Percentiles rank a stretch among this genome's conserved stretches.
These are phyloP conservation scores for Lycorma delicatula DNA, from an alignment of 1,140 invertebrate genomes.

Conservation along the genomic window DNA sequence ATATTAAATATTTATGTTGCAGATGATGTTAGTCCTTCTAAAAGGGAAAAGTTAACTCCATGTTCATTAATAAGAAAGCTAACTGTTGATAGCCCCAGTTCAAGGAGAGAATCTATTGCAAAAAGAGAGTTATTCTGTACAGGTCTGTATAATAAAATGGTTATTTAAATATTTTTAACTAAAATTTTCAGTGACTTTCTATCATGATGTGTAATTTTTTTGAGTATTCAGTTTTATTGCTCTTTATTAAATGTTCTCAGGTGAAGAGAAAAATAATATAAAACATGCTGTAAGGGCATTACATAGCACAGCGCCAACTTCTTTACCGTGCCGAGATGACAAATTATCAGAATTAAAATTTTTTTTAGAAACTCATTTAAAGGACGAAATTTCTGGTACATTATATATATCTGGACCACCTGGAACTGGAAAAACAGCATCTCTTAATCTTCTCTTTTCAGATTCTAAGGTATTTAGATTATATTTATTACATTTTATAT, in stretches of 20 bases:
- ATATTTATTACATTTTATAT: too few relatives aligned
- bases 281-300: slow-evolving; percentile 44
- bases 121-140: too few relatives aligned
- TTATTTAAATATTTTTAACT: too few relatives aligned
- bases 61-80: neutral
- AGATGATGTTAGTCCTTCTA: neutral
- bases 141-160: too few relatives aligned
- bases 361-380: slow-evolving; percentile 60
- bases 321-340: slow-evolving; percentile 65
- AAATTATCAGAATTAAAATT: slow-evolving; percentile 59
- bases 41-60: neutral
- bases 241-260: too few relatives aligned
- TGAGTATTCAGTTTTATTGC: too few relatives aligned
- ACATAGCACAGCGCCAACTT: slow-evolving; percentile 56
- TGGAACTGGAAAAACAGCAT: slow-evolving; percentile 93
- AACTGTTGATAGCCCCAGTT: neutral
- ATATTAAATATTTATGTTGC: neutral
- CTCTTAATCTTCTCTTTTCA: slow-evolving; percentile 62
- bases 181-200: too few relatives aligned
- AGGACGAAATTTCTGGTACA: slow-evolving; percentile 59
- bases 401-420: slow-evolving; percentile 92
- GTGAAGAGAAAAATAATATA: too few relatives aligned
- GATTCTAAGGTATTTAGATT: slow-evolving; percentile 43
- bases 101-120: too few relatives aligned
- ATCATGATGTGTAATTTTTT: too few relatives aligned